A percentile compares a stretch with the other conserved stretches of the same genome.
phyloP scores from a whole-genome alignment of 2,797 vertebrate genomes.

The Hydrocynus forskahlii region DNA sequence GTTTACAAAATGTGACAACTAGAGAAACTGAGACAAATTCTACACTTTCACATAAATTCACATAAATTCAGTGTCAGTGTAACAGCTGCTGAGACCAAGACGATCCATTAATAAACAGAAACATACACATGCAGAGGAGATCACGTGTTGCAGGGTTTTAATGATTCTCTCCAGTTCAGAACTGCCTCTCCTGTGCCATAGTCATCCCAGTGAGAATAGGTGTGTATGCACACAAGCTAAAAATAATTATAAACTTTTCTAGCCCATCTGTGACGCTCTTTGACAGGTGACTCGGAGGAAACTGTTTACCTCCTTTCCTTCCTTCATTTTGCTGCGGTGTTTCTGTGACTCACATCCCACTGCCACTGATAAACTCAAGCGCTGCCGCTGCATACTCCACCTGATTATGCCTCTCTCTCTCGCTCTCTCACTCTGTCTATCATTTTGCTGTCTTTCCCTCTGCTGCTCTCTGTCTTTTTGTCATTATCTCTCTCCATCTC shows the following conservation, averaged over 20 bases:
- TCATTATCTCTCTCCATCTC: background rate
- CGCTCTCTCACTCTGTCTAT: background rate
- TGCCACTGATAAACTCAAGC: slow-evolving; percentile 7
- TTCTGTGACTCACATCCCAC: background rate
- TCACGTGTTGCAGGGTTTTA: background rate
- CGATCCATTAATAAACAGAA: background rate
- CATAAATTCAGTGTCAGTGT: no score
- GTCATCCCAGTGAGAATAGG: background rate
- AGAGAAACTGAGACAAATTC: no score
- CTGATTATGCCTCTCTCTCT: background rate
- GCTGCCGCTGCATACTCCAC: background rate
- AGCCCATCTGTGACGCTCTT: slow-evolving; percentile 12
- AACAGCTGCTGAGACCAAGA: background rate
- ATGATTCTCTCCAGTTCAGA: background rate
- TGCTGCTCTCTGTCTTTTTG: background rate
- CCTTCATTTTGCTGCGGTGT: slow-evolving; percentile 1
- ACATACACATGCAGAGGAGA: background rate
- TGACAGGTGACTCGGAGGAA: slow-evolving; percentile 31
- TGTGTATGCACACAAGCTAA: slow-evolving; percentile 8
- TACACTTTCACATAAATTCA: no score
- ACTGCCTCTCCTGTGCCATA: background rate
- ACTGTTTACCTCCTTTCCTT: slow-evolving; percentile 15
- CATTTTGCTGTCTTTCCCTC: background rate
- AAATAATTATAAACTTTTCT: slow-evolving; percentile 30
- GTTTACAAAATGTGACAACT: no score